Evolutionary conservation across 2,888 invertebrate genomes (phyloP).

Genomic region (Acronicta alni): DNA sequence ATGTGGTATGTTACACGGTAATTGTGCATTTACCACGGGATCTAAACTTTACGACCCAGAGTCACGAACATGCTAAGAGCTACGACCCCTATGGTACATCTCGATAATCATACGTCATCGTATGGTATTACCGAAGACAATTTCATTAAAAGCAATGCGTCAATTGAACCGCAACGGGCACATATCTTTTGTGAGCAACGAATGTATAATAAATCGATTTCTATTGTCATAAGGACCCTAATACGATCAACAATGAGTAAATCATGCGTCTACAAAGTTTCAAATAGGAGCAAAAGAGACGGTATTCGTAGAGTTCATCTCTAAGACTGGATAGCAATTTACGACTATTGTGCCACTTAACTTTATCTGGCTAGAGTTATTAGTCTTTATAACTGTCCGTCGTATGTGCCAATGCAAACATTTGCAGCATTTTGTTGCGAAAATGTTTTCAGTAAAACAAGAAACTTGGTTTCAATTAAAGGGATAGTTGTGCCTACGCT

Average conservation of each 20-base stretch:
- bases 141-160: constrained; percentile 58
- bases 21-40: constrained; percentile 61
- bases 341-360: constrained; percentile 65
- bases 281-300: constrained; percentile 8
- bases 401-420: constrained; percentile 41
- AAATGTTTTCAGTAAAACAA: constrained; percentile 11
- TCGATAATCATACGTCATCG: constrained; percentile 52
- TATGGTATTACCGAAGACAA: constrained; percentile 49
- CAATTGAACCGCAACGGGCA: constrained; percentile 64
- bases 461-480: constrained; percentile 2
- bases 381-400: constrained; percentile 54
- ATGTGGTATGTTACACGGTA: constrained; percentile 52
- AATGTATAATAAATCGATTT: constrained; percentile 69
- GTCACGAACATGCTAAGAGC: constrained; percentile 55
- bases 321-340: constrained; percentile 55
- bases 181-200: constrained; percentile 63
- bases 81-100: constrained; percentile 38
- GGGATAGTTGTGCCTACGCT: background rate
- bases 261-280: constrained; percentile 4
- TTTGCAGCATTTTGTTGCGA: constrained; percentile 21
- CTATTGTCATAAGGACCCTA: constrained; percentile 40
- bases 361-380: constrained; percentile 61
- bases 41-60: constrained; percentile 44
- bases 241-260: constrained; percentile 18
- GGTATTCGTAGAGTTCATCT: constrained; percentile 25